Evolutionary conservation across 2,113 vertebrate species (phyloP), one percentile per base, ranked within the genome.

Genomic region (Paratilapia polleni): DNA sequence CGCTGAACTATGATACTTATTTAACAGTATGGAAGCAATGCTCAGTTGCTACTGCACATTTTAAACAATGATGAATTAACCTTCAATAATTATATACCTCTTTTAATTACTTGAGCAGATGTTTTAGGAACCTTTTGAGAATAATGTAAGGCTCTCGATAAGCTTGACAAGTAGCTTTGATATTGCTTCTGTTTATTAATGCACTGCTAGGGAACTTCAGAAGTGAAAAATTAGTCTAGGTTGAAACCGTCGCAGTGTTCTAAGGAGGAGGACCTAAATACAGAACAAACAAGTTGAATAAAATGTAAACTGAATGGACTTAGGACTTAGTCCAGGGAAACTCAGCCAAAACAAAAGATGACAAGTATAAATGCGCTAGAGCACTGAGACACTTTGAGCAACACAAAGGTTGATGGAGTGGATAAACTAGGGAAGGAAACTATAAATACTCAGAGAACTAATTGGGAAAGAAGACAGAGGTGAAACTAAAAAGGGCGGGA

Each of bases 61-160:
- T 24, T 22, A 47, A 83, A 81, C 31, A 47, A 36, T 78, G 74
- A 76, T 70, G 31, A 87, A 87, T 82, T 76, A 58, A 47, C 76
- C 15, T 56, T 80, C 47, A 61, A 77, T 70, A 77, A 63, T 90
- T 58, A 41, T 28, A 74, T 28, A 19, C 26, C n/a, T 84, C 34
- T 36, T 81, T 78, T 78, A 49, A 89, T 70, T 36, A 79, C 60
- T 28, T 12, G 74, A 84, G 62, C 77, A 47, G 26, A 60, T 64
- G 78, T 83, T 43, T 76, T 49, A 22, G 26, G 20, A 41, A 56
- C 34, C n/a, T 58, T 17, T 28, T 38, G 74, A 78, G 66, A 60
- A 4, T 47, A 70, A 26, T 63, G 9, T 22, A 49, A 56, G 24
- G 17, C 28, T 59, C 41, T 56, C 24, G 19, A 38, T 73, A 64